Conservation (phyloP, 2,797 vertebrate genomes). For the Danionella dracula region DNA sequence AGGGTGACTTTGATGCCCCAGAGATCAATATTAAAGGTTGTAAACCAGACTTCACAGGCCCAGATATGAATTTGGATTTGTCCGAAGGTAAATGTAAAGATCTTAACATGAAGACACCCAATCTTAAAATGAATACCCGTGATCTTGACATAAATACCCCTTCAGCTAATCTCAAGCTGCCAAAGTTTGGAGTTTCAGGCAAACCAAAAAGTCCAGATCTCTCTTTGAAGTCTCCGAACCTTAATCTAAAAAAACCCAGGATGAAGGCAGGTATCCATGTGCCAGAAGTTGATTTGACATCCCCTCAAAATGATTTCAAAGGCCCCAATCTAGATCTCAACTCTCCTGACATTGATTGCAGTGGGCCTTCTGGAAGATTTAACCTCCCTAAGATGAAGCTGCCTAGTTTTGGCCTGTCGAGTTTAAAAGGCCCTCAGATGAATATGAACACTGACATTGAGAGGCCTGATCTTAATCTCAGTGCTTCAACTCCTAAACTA, state of each 20-base stretch:
- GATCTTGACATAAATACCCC: slow-evolving; percentile 14
- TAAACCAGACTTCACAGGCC: slow-evolving; percentile 16
- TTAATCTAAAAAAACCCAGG: slow-evolving; percentile 43
- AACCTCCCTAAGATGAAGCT: slow-evolving; percentile 37
- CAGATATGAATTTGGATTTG: slow-evolving; percentile 18
- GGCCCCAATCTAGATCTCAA: slow-evolving; percentile 25
- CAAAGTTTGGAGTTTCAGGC: slow-evolving; percentile 20
- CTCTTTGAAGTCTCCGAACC: slow-evolving; percentile 33
- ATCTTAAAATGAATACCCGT: slow-evolving; percentile 28
- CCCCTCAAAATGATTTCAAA: slow-evolving; percentile 22
- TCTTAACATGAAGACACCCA: slow-evolving; percentile 20
- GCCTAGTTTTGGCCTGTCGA: slow-evolving; percentile 37
- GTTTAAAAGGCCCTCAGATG: slow-evolving; percentile 34
- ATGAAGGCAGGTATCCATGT: slow-evolving; percentile 26
- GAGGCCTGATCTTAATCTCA: slow-evolving; percentile 30
- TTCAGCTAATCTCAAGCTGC: slow-evolving; percentile 30
- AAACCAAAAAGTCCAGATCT: slow-evolving; percentile 16
- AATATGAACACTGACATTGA: slow-evolving; percentile 30
- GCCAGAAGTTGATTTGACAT: slow-evolving; percentile 11
- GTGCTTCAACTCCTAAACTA: slow-evolving; percentile 16
- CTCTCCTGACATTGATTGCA: slow-evolving; percentile 32
- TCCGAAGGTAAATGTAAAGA: slow-evolving; percentile 14
- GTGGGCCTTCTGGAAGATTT: slow-evolving; percentile 37
- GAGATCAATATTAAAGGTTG: slow-evolving; percentile 11
- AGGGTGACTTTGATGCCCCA: slow-evolving; percentile 26